Evolutionary conservation across 92 coral and sea anemone species (phyloP), one percentile per base, ranked within the genome.

Genomic region (Zoanthus sociatus): DNA sequence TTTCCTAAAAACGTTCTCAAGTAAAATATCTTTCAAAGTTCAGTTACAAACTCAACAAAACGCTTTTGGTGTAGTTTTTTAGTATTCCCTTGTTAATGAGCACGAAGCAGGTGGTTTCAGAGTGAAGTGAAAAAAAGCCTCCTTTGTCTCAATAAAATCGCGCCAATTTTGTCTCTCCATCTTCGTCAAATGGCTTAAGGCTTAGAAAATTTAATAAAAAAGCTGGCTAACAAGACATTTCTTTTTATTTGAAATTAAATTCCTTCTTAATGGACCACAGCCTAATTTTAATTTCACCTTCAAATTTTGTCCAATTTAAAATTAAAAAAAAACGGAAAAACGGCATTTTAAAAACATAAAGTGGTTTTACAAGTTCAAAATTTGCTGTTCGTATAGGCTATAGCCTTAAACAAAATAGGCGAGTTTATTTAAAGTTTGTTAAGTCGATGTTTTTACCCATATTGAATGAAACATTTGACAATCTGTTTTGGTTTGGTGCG

Each of bases 151-250:
- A 88, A 90, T 87, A 76, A 87, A 90, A 94, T 91, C 95, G 83
- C 83, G 79, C 88, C 71, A 92, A 88, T 91, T 89, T 89, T 93
- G 91, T 87, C 74, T 94, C 51, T 73, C 89, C 88, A 95, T 93
- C 94, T 91, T 66, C 77, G 83, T 84, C 91, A 92, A 90, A 94
- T 87, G 87, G 90, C 94, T 90, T 73, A 78, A 94, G 92, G 92
- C 96, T 93, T 76, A 83, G 68, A 78, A 73, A 58, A 73, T 71
- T 66, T 81, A 81, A 81, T 81, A 81, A 81, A 71, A 51, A 81
- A 70, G 85, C 26, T 71, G 75, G 33, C 44, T 44, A 60, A 47
- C 60, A 81, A 30, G 66, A 81, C 70, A 81, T 81, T 66, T 44
- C 66, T 64, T 45, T 81, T 68, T 81, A 81, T 74, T 64, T 50